phyloP scores from a whole-genome alignment of 1,140 invertebrate species.

The Octopus sinensis region DNA sequence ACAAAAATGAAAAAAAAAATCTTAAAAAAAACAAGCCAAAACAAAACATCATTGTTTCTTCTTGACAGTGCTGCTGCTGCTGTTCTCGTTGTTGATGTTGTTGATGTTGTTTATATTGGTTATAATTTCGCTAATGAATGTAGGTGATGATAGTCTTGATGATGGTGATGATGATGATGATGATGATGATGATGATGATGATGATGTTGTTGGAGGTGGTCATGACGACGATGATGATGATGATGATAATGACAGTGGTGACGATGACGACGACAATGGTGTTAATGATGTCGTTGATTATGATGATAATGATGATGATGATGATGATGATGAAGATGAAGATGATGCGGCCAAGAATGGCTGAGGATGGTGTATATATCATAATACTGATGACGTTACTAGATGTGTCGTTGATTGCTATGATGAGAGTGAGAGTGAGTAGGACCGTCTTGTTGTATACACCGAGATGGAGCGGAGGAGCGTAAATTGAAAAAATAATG shows the following conservation, averaged over 20 bases:
- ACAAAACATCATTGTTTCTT: too few relatives aligned
- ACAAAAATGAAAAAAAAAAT: too few relatives aligned
- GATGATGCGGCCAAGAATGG: neutral
- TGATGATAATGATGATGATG: neutral
- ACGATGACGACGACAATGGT: slow-evolving; percentile 27
- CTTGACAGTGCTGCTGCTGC: too few relatives aligned
- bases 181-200: slow-evolving; percentile 34
- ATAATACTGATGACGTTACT: slow-evolving; percentile 9
- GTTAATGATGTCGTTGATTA: slow-evolving; percentile 24
- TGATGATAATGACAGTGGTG: slow-evolving; percentile 31
- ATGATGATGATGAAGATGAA: neutral
- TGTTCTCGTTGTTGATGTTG: too few relatives aligned
- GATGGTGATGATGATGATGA: slow-evolving; percentile 26
- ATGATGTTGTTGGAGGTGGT: slow-evolving; percentile 32
- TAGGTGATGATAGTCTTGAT: too few relatives aligned
- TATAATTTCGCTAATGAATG: too few relatives aligned
- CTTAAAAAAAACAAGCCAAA: too few relatives aligned
- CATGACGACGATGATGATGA: slow-evolving; percentile 12
- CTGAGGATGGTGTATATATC: neutral
- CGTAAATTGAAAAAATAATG: neutral
- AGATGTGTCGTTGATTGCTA: slow-evolving; percentile 36
- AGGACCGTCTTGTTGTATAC: slow-evolving; percentile 4
- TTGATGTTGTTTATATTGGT: too few relatives aligned
- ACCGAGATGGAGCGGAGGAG: neutral
- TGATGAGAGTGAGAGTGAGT: slow-evolving; percentile 36